Evolutionary conservation across 2,888 invertebrate genomes (phyloP), one percentile per base, ranked within the genome.

Genomic region (Taphrorychus bicolor): DNA sequence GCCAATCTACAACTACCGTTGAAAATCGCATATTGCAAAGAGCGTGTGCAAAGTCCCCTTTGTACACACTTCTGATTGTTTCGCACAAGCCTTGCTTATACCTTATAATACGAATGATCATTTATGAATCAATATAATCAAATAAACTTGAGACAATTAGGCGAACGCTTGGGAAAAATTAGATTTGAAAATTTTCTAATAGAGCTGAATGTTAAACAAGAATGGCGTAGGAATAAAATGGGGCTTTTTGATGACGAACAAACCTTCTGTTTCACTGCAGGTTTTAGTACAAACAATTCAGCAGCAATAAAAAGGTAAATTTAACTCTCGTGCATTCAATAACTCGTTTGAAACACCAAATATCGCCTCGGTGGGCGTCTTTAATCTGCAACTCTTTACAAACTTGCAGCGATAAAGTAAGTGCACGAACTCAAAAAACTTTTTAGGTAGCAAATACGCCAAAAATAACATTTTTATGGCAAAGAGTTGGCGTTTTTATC

Each of bases 401-500:
- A 56, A 32, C 11, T 56, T 32, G 41, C 18, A 4, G 11, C 22
- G 14, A 22, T 56, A 56, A 56, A 56, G n/a, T n/a, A n/a, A n/a
- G 22, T 23, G 53, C 22, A n/a, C 19, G 21, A 56, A 56, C 41
- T 56, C 41, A 16, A 23, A 32, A n/a, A 53, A 52, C 52, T 53
- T 53, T 24, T 53, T 16, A 23, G 53, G 19, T 52, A n/a, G 18
- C n/a, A 21, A 18, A 21, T 24, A 32, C 32, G 14, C 32, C 23
- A 54, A 54, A 54, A 54, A 54, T 54, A 54, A n/a, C 23, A 24
- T n/a, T 54, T 54, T 54, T 24, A 54, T 54, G 23, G 54, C 32
- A 24, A 17, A 54, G 32, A 32, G 54, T 54, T 24, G 54, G 32
- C 54, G 14, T n/a, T 9, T 54, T 54, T 32, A 54, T 54, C 16